Percentiles rank a stretch among this genome's conserved stretches.
These are phyloP conservation scores for Lepidothrix coronata DNA, from an alignment of 2,113 vertebrate genomes.

Conservation along the genomic window DNA sequence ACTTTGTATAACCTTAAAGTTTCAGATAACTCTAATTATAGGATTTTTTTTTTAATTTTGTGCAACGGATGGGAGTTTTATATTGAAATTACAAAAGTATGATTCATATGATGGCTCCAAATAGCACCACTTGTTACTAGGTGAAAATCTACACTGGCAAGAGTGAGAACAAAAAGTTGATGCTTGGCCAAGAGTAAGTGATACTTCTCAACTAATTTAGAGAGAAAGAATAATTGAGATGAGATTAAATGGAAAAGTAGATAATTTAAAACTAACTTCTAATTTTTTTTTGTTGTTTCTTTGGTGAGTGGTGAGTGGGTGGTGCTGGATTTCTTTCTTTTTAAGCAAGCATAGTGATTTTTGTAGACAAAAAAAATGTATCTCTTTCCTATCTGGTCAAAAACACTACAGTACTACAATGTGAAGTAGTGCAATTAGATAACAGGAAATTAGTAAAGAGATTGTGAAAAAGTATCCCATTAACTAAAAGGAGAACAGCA, in stretches of 20 bases:
- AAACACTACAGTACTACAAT: neutral
- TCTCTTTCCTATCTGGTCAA: neutral
- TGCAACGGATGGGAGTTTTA: neutral
- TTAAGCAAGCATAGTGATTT: neutral
- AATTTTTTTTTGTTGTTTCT: neutral
- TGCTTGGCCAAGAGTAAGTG: neutral
- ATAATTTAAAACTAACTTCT: neutral
- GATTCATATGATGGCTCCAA: neutral
- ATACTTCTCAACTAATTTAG: neutral
- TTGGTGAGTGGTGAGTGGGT: neutral
- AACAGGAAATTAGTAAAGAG: neutral
- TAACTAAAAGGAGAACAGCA: neutral
- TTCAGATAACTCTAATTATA: neutral
- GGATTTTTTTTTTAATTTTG: neutral
- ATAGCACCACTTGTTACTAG: constrained; percentile 9
- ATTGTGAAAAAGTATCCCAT: neutral
- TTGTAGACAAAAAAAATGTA: neutral
- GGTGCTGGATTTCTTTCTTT: neutral
- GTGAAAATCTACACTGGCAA: neutral
- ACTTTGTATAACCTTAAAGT: constrained; percentile 1
- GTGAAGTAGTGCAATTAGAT: neutral
- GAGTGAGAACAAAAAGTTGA: neutral
- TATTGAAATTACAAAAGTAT: neutral
- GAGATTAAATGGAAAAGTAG: neutral
- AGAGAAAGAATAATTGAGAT: neutral